Evolutionary conservation across 2,113 vertebrate genomes (phyloP).

Genomic region (Jacana jacana): DNA sequence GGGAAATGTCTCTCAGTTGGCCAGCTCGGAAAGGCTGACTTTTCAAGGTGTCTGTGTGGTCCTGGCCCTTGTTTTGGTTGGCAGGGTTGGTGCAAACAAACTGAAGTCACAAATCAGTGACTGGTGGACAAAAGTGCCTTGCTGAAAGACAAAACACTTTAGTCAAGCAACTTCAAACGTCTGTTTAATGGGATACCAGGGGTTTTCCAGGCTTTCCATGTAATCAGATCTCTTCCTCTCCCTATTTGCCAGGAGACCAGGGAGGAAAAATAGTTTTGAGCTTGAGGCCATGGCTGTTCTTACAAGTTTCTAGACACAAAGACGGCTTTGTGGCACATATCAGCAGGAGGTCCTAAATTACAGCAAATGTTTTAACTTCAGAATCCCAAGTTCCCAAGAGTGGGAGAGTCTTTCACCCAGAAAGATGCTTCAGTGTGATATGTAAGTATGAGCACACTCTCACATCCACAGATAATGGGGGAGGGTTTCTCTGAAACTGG

Average conservation of each 20-base stretch:
- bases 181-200: background rate
- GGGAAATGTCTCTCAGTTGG: background rate
- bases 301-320: background rate
- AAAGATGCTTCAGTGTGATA: background rate
- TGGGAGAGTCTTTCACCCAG: background rate
- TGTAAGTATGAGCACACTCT: background rate
- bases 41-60: background rate
- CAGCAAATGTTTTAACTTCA: background rate
- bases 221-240: background rate
- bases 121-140: background rate
- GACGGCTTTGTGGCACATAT: background rate
- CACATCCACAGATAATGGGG: background rate
- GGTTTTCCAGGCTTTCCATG: constrained; percentile 24
- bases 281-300: background rate
- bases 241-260: background rate
- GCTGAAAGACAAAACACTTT: background rate
- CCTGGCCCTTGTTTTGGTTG: background rate
- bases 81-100: background rate
- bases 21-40: background rate
- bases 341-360: background rate
- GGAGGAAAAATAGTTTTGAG: background rate
- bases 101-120: background rate
- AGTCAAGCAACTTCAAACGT: background rate
- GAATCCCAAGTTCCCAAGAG: background rate
- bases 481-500: background rate